Base-by-base conservation (phyloP, 2,888 invertebrate species). In the Drosophila siamana region DNA sequence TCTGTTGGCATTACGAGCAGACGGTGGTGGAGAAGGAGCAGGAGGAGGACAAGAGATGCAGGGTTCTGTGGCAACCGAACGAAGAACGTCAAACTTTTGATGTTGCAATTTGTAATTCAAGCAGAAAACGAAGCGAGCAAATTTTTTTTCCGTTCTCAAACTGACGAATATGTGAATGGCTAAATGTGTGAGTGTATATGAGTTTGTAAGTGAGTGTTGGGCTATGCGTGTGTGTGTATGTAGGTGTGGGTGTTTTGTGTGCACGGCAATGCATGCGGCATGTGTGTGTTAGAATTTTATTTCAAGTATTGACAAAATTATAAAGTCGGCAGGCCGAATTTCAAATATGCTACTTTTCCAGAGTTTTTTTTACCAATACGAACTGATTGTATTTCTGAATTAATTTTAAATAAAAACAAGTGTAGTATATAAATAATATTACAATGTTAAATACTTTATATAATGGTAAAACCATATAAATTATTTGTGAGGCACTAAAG, bases 71-170 rank as follows among this genome's bases (percentile, higher is more conserved):
- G 59, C 36, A 63, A 64, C 66, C 65, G 76, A 79, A 76, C 69
- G 81, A 75, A 88, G 86, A 86, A 89, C 80, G 87, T 88, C 90
- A 89, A 90, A 89, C 90, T 89, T 90, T 90, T 89, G 90, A 90
- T 89, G 90, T 89, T 87, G 86, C 88, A 89, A 89, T 90, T 89
- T 89, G 89, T 90, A 89, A 90, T 87, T 90, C 89, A 89, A 88
- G 89, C 89, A 88, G 89, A 90, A 89, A 89, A 90, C 89, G 88
- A 90, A 88, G 89, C 79, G 82, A 80, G 65, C 69, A 87, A 72
- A 78, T 82, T 79, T 81, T 86, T 33, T 62, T 68, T 68, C 44
- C 51, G 54, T 68, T 78, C 50, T 59, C 57, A 57, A 52, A 52
- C 78, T 56, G 74, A 77, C 71, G 74, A 78, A 75, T 68, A 77